phyloP scores from a whole-genome alignment of 2,797 vertebrate genomes.

The Danio kyathit region DNA sequence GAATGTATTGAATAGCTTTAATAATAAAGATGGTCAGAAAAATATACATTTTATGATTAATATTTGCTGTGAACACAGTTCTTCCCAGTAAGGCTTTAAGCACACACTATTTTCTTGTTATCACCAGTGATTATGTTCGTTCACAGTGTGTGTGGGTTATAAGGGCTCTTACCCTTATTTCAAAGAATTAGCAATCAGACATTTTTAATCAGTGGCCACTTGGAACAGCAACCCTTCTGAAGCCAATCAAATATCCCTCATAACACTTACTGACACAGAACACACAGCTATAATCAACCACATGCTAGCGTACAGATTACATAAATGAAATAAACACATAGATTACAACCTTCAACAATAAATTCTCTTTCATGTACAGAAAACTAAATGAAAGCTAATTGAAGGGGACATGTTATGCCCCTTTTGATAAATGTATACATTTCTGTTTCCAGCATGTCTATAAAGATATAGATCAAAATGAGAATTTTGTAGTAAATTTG shows the following conservation, averaged over 20 bases:
- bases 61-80: neutral
- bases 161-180: slow-evolving; percentile 29
- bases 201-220: slow-evolving; percentile 33
- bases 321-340: neutral
- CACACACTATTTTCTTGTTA: slow-evolving; percentile 4
- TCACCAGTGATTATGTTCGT: slow-evolving; percentile 33
- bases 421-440: too few species aligned
- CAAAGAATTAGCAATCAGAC: slow-evolving; percentile 42
- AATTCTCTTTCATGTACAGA: neutral
- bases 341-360: neutral
- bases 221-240: slow-evolving; percentile 31
- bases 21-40: neutral
- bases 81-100: neutral
- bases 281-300: neutral
- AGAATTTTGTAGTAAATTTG: too few species aligned
- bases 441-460: too few species aligned
- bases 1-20: too few species aligned
- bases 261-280: neutral
- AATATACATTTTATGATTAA: neutral
- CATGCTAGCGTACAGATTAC: slow-evolving; percentile 2
- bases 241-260: slow-evolving; percentile 29
- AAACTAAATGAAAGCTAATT: neutral
- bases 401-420: neutral
- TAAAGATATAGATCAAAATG: too few species aligned
- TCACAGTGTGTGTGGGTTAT: neutral